Evolutionary conservation across 1,140 invertebrate genomes (phyloP), one percentile per base, ranked within the genome.

Genomic region (Campoletis sonorensis): DNA sequence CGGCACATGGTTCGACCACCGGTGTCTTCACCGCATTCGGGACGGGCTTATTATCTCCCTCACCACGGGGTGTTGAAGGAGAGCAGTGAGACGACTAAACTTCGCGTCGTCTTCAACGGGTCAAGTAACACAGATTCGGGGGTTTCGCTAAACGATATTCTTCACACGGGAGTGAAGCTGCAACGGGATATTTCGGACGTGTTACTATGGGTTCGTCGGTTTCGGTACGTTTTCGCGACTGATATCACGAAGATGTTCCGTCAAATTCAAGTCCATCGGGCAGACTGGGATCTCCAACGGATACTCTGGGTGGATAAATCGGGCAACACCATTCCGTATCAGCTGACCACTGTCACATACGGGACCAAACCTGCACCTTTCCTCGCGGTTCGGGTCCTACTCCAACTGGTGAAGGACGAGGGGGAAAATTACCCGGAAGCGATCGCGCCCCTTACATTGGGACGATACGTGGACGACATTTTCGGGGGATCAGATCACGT

Each of bases 221-320:
- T 82, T 77, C 54, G 27, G 0, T 72, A 83, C 33, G 85, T 84
- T 0, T 83, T 89, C 64, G 80, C 83, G 10, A 85, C 86, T 2
- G 89, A 90, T 75, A 86, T 90, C n/a, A 54, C 23, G 21, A 89
- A 91, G 61, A 89, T 89, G 87, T 88, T 85, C 80, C 71, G 84
- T 16, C 85, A 88, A 72, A 84, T 88, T 26, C 18, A 23, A 11
- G 72, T 89, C 13, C 72, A 83, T 49, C 40, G 64, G 37, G 82
- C 84, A 21, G 85, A 86, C 78, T 26, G 61, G 26, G 64, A 83
- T 26, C 79, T 83, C 67, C 87, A 88, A 61, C 68, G 83, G 71
- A 87, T 89, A 13, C 40, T 89, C 0, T 88, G 89, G 87, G 2
- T 54, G 18, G 51, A 70, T 23, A 16, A 21, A 16, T 10, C 21